Percentiles rank a stretch among this genome's conserved stretches.
phyloP scores from a whole-genome alignment of 2,888 invertebrate genomes.

The Apodemia zela region DNA sequence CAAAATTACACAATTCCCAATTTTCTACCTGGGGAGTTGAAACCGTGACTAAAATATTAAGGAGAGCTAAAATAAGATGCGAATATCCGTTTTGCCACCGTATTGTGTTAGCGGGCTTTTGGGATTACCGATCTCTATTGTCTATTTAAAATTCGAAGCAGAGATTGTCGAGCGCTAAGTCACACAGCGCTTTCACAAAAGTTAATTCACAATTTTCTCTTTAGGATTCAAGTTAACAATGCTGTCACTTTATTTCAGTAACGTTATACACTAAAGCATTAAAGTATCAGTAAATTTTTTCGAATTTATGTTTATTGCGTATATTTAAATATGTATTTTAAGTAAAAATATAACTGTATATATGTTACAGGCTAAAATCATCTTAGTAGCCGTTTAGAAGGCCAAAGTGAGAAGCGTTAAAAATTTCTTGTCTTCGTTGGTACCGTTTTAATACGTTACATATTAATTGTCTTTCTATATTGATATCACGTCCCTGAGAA shows the following conservation, averaged over 20 bases:
- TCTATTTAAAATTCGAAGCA: conserved; percentile 69
- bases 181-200: conserved; percentile 60
- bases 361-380: no score
- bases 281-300: background rate
- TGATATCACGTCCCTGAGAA: no score
- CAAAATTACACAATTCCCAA: conserved; percentile 74
- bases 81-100: conserved; percentile 63
- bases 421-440: no score
- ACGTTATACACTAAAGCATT: background rate
- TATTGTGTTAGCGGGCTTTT: conserved; percentile 63
- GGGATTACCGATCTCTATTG: conserved; percentile 69
- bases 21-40: conserved; percentile 70
- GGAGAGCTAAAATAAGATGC: conserved; percentile 66
- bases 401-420: no score
- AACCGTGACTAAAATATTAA: conserved; percentile 76
- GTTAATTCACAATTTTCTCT: conserved; percentile 66
- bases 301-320: background rate
- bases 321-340: no score
- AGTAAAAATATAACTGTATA: no score
- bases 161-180: conserved; percentile 60
- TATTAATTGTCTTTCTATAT: no score
- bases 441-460: no score
- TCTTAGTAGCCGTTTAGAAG: no score
- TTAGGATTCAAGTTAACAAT: conserved; percentile 36
- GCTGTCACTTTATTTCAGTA: conserved; percentile 16